These are phyloP conservation scores for Tautogolabrus adspersus DNA, from an alignment of 2,113 vertebrate species.

Conservation along the genomic window DNA sequence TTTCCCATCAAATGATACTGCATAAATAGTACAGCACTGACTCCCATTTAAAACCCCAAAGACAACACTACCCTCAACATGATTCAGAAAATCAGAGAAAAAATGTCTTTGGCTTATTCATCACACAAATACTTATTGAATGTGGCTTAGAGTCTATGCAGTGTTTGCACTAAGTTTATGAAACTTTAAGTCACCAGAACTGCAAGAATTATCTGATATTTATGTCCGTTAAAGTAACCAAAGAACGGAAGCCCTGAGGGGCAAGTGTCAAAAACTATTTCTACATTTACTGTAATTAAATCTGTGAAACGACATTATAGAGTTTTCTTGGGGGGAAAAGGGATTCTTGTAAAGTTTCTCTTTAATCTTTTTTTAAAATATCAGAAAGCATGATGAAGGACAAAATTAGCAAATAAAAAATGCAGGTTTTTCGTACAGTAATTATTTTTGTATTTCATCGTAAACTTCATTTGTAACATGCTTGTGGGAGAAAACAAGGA, in stretches of 20 bases:
- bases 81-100: conserved; percentile 19
- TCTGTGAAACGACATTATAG: no score
- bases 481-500: no score
- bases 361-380: no score
- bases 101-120: conserved; percentile 65
- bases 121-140: conserved; percentile 18
- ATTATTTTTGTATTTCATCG: no score
- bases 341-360: no score
- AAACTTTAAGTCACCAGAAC: conserved; percentile 24
- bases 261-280: neutral
- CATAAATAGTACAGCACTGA: conserved; percentile 42
- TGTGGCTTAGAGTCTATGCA: conserved; percentile 23
- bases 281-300: no score
- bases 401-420: no score
- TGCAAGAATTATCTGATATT: neutral
- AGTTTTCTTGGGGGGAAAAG: no score
- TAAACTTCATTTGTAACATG: no score
- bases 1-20: conserved; percentile 44
- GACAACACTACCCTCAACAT: neutral
- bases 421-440: no score
- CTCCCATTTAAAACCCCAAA: conserved; percentile 4
- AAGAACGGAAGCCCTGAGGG: neutral
- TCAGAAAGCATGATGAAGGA: no score
- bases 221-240: conserved; percentile 27
- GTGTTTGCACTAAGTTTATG: conserved; percentile 23